Evolutionary conservation across 2,797 vertebrate genomes (phyloP).

Genomic region (Mionectes olivaceus): DNA sequence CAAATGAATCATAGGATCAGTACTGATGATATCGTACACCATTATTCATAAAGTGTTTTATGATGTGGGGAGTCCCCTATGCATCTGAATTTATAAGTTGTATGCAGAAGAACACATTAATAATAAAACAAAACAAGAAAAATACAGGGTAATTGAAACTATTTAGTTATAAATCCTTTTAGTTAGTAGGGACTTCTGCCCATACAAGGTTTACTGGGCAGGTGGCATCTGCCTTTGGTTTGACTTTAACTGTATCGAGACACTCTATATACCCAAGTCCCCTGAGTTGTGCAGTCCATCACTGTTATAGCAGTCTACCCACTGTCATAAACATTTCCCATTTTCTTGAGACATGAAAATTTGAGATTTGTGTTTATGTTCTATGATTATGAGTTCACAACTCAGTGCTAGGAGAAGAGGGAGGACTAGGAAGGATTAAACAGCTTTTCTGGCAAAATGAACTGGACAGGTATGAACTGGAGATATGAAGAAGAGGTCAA

Average conservation of each 20-base stretch:
- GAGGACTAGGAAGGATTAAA: conserved; percentile 1
- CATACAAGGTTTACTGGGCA: not conserved
- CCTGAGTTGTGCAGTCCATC: not conserved
- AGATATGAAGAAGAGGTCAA: not conserved
- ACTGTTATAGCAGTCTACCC: not conserved
- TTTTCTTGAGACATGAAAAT: not conserved
- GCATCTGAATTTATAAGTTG: not conserved
- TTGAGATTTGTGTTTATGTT: conserved; percentile 13
- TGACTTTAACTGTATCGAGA: not conserved
- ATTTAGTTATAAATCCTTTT: not conserved
- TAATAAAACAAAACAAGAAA: not conserved
- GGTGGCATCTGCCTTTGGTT: not conserved
- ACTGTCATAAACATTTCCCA: not conserved
- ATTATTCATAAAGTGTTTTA: not conserved
- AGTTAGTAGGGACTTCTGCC: not conserved
- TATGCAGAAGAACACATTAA: not conserved
- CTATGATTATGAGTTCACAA: not conserved
- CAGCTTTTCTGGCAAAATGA: conserved; percentile 7
- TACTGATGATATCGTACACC: not conserved
- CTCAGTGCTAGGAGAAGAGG: not conserved
- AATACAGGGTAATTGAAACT: not conserved
- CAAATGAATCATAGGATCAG: not conserved
- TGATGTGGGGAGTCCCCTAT: not conserved
- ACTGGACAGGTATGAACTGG: not conserved
- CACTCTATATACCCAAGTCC: not conserved